These are phyloP conservation scores for Megamerina dolium DNA, from an alignment of 2,888 invertebrate species.

Conservation along the genomic window DNA sequence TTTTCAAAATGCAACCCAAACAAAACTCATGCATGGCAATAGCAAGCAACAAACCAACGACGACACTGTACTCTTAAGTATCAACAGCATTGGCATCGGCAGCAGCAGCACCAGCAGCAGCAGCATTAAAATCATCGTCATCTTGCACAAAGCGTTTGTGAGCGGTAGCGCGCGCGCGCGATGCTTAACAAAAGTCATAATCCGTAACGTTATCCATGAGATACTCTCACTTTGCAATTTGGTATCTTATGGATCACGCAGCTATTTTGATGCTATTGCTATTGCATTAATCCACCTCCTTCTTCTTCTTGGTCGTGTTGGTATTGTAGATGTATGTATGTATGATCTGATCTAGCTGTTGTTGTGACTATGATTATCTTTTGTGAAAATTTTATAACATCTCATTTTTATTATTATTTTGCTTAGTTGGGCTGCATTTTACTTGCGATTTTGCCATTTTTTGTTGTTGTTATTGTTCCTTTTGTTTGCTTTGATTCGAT, in stretches of 20 bases:
- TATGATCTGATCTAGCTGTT: conserved; percentile 20
- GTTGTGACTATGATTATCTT: conserved; percentile 23
- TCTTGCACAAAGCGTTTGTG: not conserved
- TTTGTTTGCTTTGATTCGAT: no score
- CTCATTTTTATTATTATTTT: conserved; percentile 24
- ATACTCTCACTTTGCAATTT: conserved; percentile 8
- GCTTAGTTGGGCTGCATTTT: no score
- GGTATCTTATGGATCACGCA: conserved; percentile 13
- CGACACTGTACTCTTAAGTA: no score
- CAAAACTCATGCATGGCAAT: no score
- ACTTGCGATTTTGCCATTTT: no score
- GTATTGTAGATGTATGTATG: not conserved
- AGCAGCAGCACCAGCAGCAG: not conserved
- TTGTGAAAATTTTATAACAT: conserved; percentile 39
- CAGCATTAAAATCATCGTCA: no score
- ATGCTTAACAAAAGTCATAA: conserved; percentile 19
- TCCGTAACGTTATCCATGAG: conserved; percentile 36
- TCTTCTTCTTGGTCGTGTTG: not conserved
- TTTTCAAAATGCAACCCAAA: no score
- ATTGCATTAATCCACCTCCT: not conserved
- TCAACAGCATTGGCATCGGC: no score
- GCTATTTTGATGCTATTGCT: not conserved
- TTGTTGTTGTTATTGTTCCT: no score
- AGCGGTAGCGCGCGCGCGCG: conserved; percentile 10
- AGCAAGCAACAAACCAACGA: no score